These are phyloP conservation scores for Platalea minor DNA, from an alignment of 2,797 vertebrate genomes.

Conservation along the genomic window DNA sequence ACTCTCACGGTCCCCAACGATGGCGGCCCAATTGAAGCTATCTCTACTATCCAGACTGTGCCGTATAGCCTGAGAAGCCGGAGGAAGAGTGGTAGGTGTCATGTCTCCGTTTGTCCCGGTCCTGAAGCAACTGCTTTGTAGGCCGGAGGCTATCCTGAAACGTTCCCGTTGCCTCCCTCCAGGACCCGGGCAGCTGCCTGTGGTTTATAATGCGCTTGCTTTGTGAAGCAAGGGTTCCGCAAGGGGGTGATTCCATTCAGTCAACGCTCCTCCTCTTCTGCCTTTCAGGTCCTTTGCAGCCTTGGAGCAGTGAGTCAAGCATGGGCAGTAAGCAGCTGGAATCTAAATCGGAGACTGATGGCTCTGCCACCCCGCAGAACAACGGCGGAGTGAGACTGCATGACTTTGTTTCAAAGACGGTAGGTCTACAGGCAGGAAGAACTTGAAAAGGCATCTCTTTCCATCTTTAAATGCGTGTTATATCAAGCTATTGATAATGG, in stretches of 20 bases:
- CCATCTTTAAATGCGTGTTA: neutral
- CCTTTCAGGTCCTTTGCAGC: constrained; percentile 73
- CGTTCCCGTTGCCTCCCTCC: neutral
- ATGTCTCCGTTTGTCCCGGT: rapidly evolving
- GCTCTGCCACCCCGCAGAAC: constrained; percentile 82
- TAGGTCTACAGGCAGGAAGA: constrained; percentile 43
- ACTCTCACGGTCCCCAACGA: constrained; percentile 87
- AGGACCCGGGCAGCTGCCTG: neutral
- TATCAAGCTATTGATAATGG: neutral
- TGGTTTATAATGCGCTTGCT: neutral
- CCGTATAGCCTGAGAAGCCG: constrained; percentile 87
- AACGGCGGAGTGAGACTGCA: constrained; percentile 83
- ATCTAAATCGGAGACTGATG: constrained; percentile 59
- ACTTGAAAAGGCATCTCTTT: neutral
- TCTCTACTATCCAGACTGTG: constrained; percentile 90
- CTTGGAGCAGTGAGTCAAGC: constrained; percentile 88
- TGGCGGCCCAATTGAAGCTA: constrained; percentile 91
- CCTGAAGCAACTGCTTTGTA: rapidly evolving
- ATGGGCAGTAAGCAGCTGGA: constrained; percentile 74
- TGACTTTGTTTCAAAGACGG: constrained; percentile 96
- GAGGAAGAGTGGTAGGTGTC: constrained; percentile 83
- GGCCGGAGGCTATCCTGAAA: neutral
- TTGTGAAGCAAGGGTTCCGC: neutral
- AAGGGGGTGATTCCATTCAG: neutral
- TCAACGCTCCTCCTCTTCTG: neutral